These are phyloP conservation scores for Formica aserva DNA, from an alignment of 2,888 invertebrate species.

Conservation along the genomic window DNA sequence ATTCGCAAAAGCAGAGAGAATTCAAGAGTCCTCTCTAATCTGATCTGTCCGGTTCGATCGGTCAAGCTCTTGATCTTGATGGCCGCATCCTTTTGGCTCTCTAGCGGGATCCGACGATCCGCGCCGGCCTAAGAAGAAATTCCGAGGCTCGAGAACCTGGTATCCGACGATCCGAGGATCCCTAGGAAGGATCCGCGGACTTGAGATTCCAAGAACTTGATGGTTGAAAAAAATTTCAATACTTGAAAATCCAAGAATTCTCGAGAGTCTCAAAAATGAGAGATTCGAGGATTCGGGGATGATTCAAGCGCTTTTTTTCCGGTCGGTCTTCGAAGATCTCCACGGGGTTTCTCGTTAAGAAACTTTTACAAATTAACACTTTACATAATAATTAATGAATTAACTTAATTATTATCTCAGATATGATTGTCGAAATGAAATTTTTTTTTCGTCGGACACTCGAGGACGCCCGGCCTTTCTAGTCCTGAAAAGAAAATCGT, in stretches of 20 bases:
- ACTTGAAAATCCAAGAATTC: slow-evolving; percentile 12
- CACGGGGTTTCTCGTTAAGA: neutral
- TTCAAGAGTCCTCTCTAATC: slow-evolving; percentile 47
- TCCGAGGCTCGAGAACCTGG: slow-evolving; percentile 30
- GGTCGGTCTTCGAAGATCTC: slow-evolving; percentile 37
- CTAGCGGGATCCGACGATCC: neutral
- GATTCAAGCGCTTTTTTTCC: neutral
- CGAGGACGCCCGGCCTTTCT: slow-evolving; percentile 15
- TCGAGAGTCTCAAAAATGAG: neutral
- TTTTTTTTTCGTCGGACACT: slow-evolving; percentile 39
- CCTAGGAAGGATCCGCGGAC: slow-evolving; percentile 12
- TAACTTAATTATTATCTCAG: slow-evolving; percentile 1
- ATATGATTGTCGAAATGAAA: neutral
- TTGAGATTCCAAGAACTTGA: neutral
- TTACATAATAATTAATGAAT: neutral
- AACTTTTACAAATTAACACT: neutral
- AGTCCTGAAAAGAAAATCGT: slow-evolving; percentile 70
- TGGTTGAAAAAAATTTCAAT: neutral
- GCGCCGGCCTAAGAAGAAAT: slow-evolving; percentile 1
- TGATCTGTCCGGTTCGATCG: slow-evolving; percentile 57
- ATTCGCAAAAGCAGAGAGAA: slow-evolving; percentile 55
- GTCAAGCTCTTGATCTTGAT: slow-evolving; percentile 47
- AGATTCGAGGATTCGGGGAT: slow-evolving; percentile 16
- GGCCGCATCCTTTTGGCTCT: slow-evolving; percentile 26
- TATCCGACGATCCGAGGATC: slow-evolving; percentile 19